Evolutionary conservation across 35 echinoderm and acorn worm genomes (phyloP).

Genomic region (Diadema setosum): DNA sequence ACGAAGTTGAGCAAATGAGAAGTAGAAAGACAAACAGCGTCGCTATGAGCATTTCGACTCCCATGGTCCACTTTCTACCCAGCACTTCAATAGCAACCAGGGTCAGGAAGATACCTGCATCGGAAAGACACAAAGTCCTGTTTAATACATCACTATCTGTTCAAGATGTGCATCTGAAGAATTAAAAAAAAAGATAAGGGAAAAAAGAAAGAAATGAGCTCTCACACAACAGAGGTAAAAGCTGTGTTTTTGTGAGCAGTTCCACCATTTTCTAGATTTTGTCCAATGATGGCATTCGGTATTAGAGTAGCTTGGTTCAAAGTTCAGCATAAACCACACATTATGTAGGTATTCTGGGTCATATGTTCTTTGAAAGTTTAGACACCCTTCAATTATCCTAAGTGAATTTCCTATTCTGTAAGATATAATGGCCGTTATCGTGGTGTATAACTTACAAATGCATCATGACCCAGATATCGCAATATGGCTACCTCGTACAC

Average conservation of each 20-base stretch:
- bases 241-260: background rate
- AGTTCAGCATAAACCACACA: no score
- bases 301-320: background rate
- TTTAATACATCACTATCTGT: background rate
- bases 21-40: constrained; percentile 11
- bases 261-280: background rate
- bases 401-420: no score
- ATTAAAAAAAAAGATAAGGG: background rate
- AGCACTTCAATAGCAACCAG: constrained; percentile 18
- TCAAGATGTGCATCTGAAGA: background rate
- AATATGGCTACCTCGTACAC: background rate
- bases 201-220: no score
- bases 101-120: constrained; percentile 32
- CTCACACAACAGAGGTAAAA: no score
- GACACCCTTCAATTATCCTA: no score
- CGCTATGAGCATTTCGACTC: background rate
- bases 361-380: no score
- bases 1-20: background rate
- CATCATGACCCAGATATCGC: background rate
- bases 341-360: no score
- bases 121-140: background rate
- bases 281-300: background rate
- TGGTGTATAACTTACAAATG: background rate
- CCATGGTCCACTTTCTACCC: constrained; percentile 40
- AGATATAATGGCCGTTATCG: background rate